A percentile compares a stretch with the other conserved stretches of the same genome.
These are phyloP conservation scores for Dicyrtomina minuta DNA, from an alignment of 2,888 invertebrate species.

Conservation along the genomic window DNA sequence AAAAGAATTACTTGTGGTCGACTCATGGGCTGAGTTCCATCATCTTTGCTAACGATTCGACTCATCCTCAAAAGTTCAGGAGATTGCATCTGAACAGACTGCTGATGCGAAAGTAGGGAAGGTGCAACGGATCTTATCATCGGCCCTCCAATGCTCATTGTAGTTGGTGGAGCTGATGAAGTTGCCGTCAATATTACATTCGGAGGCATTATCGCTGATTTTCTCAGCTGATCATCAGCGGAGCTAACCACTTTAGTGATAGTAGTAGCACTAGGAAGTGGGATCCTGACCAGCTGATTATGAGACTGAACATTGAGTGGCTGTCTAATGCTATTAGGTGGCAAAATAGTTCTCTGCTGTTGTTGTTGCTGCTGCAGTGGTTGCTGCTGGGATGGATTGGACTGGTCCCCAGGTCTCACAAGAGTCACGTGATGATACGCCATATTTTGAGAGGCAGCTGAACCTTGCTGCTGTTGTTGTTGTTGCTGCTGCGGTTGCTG, in stretches of 20 bases:
- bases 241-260: conserved; percentile 51
- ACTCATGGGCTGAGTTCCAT: conserved; percentile 25
- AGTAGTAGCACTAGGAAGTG: conserved; percentile 52
- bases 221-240: conserved; percentile 43
- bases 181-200: conserved; percentile 56
- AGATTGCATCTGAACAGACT: conserved; percentile 31
- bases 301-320: conserved; percentile 55
- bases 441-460: background rate
- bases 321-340: conserved; percentile 59
- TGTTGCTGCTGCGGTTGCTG: background rate
- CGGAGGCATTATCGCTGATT: conserved; percentile 40
- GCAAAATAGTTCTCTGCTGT: conserved; percentile 20
- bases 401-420: conserved; percentile 39
- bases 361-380: background rate
- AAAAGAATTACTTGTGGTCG: conserved; percentile 42
- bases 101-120: conserved; percentile 55
- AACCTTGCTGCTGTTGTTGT: background rate
- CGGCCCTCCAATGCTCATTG: conserved; percentile 55
- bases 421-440: conserved; percentile 22
- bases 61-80: conserved; percentile 45
- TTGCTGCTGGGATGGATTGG: conserved; percentile 27
- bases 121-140: conserved; percentile 54
- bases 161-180: conserved; percentile 54
- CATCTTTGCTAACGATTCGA: conserved; percentile 34
- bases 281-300: conserved; percentile 46